Evolutionary conservation across 1,140 invertebrate genomes (phyloP).

Genomic region (Drosophila jambulina): DNA sequence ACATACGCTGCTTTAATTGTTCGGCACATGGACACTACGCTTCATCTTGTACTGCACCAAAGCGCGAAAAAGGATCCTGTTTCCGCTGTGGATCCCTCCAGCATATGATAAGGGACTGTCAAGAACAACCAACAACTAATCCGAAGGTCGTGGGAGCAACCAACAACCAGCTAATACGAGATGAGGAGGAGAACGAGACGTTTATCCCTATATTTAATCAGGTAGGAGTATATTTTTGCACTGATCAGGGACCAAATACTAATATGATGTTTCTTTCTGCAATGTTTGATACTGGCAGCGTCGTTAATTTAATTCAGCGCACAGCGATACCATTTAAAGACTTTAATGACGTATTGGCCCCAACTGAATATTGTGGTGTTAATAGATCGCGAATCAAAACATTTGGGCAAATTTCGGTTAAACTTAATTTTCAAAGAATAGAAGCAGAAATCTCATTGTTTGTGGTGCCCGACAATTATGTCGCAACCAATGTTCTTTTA

Average conservation of each 20-base stretch:
- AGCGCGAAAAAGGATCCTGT: background rate
- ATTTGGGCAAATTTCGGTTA: background rate
- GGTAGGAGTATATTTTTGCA: constrained; percentile 7
- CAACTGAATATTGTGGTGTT: background rate
- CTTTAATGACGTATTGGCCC: no score
- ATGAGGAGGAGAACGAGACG: background rate
- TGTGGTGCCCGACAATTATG: background rate
- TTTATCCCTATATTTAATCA: background rate
- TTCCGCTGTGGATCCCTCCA: background rate
- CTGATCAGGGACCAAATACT: background rate
- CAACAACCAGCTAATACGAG: background rate
- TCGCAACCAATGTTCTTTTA: background rate
- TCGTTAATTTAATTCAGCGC: no score
- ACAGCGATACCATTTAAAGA: no score
- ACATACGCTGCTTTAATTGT: background rate
- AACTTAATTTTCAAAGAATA: background rate
- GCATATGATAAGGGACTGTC: background rate
- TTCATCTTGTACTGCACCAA: background rate
- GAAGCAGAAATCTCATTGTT: background rate
- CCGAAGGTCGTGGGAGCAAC: background rate
- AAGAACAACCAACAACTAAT: background rate
- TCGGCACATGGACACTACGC: background rate
- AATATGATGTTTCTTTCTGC: background rate
- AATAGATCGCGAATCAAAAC: background rate
- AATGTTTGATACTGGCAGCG: no score